Percentiles rank a stretch among this genome's conserved stretches.
Conservation (phyloP, 2,797 vertebrate species). For the Pantherophis alleghaniensis region DNA sequence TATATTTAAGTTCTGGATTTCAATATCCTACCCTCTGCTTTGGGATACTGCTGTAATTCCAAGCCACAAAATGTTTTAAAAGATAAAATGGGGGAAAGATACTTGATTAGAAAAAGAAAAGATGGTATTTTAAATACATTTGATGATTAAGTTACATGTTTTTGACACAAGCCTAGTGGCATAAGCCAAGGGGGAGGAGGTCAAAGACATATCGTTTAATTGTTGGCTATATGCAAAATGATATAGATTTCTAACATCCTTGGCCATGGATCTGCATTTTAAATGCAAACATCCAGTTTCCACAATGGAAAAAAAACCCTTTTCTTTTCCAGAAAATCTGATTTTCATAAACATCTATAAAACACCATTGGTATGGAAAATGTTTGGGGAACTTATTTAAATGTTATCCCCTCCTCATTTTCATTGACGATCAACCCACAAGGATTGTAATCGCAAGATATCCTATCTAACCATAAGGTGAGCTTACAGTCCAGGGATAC, state of each 20-base stretch:
- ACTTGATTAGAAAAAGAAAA: neutral
- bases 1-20: neutral
- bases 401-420: neutral
- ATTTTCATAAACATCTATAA: neutral
- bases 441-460: neutral
- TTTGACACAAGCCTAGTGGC: neutral
- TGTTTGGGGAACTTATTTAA: conserved; percentile 1
- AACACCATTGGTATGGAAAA: neutral
- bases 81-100: neutral
- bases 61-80: neutral
- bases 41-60: neutral
- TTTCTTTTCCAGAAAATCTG: neutral
- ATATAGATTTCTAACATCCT: neutral
- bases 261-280: neutral
- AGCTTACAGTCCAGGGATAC: neutral
- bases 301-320: neutral
- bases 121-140: neutral
- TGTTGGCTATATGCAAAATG: neutral
- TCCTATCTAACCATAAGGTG: neutral
- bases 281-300: neutral
- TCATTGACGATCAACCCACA: neutral
- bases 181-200: neutral
- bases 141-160: neutral
- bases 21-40: neutral
- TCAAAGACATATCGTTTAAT: neutral